A percentile compares a stretch with the other conserved stretches of the same genome.
Conservation (phyloP, 2,888 invertebrate species). For the Furcula furcula region DNA sequence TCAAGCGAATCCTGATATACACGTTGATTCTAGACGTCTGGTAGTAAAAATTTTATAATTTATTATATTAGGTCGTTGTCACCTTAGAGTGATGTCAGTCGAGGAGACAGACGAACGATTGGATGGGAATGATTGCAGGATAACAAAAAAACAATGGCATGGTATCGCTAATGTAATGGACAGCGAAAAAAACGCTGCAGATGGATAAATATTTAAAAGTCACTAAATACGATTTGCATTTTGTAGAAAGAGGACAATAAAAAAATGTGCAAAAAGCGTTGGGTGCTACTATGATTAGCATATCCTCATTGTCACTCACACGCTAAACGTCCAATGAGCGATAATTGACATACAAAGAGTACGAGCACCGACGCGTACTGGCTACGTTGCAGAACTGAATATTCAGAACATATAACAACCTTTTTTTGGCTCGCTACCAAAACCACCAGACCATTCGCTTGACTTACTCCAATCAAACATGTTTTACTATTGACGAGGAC, state of each 20-base stretch:
- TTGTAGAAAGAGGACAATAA: constrained; percentile 26
- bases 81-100: constrained; percentile 67
- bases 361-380: constrained; percentile 16
- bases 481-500: neutral
- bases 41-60: constrained; percentile 57
- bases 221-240: constrained; percentile 43
- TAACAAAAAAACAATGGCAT: constrained; percentile 56
- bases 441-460: neutral
- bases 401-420: neutral
- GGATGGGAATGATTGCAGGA: constrained; percentile 44
- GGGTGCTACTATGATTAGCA: constrained; percentile 52
- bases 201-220: constrained; percentile 40
- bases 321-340: constrained; percentile 60
- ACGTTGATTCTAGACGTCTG: constrained; percentile 13
- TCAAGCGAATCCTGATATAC: neutral
- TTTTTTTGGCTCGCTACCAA: neutral
- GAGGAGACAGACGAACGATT: constrained; percentile 55
- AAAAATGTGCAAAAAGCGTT: constrained; percentile 43
- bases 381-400: neutral
- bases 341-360: constrained; percentile 64
- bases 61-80: constrained; percentile 73
- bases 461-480: neutral
- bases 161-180: constrained; percentile 51
- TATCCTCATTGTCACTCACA: constrained; percentile 63
- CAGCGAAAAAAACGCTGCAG: constrained; percentile 45